Conservation (phyloP, 2,888 invertebrate species). For the Athrips mouffetella region DNA sequence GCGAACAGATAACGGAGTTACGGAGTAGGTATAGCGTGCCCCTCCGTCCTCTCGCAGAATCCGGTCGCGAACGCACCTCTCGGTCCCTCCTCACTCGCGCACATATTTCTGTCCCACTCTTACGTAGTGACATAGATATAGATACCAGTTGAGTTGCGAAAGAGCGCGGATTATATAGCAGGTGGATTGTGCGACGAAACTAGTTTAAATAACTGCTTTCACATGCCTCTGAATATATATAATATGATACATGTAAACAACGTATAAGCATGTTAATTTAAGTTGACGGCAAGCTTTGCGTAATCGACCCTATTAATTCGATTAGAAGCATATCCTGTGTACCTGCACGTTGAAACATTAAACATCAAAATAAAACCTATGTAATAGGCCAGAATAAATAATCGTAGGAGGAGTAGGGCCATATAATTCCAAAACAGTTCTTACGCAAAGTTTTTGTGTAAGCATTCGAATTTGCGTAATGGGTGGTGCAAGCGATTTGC, state of each 20-base stretch:
- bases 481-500: conserved; percentile 36
- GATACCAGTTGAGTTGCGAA: conserved; percentile 73
- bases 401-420: too few species aligned
- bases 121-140: conserved; percentile 73
- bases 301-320: too few species aligned
- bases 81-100: conserved; percentile 38
- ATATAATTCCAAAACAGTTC: too few species aligned
- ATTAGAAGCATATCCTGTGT: too few species aligned
- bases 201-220: conserved; percentile 75
- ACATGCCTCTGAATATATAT: conserved; percentile 52
- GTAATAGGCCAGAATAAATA: too few species aligned
- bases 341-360: too few species aligned
- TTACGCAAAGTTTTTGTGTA: too few species aligned
- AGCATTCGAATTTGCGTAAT: conserved; percentile 30
- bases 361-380: too few species aligned
- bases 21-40: conserved; percentile 57
- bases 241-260: conserved; percentile 40
- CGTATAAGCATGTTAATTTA: conserved; percentile 24
- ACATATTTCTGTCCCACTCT: conserved; percentile 41
- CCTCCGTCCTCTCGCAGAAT: conserved; percentile 72
- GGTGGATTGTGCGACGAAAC: conserved; percentile 74
- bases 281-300: conserved; percentile 8
- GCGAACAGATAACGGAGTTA: conserved; percentile 69
- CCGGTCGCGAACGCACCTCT: conserved; percentile 49
- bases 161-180: conserved; percentile 77